phyloP scores from a whole-genome alignment of 2,113 vertebrate genomes.

The Benitochromis conjunctus region DNA sequence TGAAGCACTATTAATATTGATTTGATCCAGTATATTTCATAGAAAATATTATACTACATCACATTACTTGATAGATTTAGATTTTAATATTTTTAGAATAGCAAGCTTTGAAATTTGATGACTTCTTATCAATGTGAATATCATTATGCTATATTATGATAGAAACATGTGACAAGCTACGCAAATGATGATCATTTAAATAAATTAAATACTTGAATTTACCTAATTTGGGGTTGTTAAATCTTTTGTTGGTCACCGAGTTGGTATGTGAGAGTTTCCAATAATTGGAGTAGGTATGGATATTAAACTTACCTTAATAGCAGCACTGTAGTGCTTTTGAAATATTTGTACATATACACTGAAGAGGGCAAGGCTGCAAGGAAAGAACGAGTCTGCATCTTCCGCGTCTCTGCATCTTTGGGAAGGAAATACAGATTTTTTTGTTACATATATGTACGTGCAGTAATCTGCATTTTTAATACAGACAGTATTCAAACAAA shows the following conservation, averaged over 20 bases:
- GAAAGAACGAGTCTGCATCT: constrained; percentile 68
- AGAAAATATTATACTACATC: not conserved
- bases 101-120: not conserved
- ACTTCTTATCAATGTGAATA: not conserved
- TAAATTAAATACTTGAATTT: not conserved
- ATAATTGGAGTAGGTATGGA: not conserved
- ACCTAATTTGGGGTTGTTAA: not conserved
- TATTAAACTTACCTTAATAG: constrained; percentile 60
- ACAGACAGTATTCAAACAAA: not conserved
- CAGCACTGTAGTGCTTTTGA: constrained; percentile 45
- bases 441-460: not conserved
- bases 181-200: not conserved
- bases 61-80: not conserved
- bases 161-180: not conserved
- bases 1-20: not conserved
- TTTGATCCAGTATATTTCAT: not conserved
- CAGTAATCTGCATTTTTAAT: not conserved
- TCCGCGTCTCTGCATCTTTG: constrained; percentile 74
- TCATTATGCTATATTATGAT: not conserved
- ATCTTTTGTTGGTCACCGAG: not conserved
- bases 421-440: not conserved
- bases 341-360: constrained; percentile 56
- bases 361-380: constrained; percentile 76
- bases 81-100: not conserved
- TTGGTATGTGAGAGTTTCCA: not conserved